Evolutionary conservation across 2,888 invertebrate species (phyloP).

Genomic region (Drosophila pseudotalamancana): DNA sequence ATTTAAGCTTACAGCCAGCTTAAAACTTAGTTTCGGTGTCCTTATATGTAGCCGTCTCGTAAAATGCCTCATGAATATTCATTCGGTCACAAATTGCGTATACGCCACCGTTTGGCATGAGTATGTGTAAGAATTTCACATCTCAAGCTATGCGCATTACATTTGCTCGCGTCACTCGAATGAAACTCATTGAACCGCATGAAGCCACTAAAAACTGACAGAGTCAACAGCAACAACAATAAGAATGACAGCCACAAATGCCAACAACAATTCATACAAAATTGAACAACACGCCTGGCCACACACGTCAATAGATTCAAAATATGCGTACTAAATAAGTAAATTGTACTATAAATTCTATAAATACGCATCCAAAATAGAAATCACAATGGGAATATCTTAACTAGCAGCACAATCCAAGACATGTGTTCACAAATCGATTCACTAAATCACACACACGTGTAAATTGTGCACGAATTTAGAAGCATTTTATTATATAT

Average conservation of each 20-base stretch:
- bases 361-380: conserved; percentile 43
- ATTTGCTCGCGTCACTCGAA: conserved; percentile 35
- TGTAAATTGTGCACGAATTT: conserved; percentile 1
- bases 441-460: background rate
- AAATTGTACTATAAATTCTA: conserved; percentile 38
- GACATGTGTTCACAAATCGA: conserved; percentile 23
- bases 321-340: conserved; percentile 61
- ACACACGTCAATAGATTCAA: conserved; percentile 56
- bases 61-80: conserved; percentile 22
- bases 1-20: too few relatives aligned
- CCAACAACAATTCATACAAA: conserved; percentile 14
- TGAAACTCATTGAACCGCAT: conserved; percentile 65
- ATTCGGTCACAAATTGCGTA: conserved; percentile 13
- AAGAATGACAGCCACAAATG: conserved; percentile 13
- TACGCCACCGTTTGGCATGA: background rate
- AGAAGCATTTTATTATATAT: background rate
- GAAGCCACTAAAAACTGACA: conserved; percentile 66
- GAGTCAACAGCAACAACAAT: conserved; percentile 36
- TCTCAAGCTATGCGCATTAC: conserved; percentile 26
- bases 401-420: conserved; percentile 3
- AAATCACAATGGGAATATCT: conserved; percentile 22
- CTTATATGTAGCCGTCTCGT: background rate
- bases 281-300: conserved; percentile 31
- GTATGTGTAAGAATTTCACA: conserved; percentile 3
- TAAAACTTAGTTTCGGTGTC: background rate